A percentile compares a stretch with the other conserved stretches of the same genome.
Evolutionary conservation across 2,113 vertebrate species (phyloP).

Genomic region (Otolemur garnettii): DNA sequence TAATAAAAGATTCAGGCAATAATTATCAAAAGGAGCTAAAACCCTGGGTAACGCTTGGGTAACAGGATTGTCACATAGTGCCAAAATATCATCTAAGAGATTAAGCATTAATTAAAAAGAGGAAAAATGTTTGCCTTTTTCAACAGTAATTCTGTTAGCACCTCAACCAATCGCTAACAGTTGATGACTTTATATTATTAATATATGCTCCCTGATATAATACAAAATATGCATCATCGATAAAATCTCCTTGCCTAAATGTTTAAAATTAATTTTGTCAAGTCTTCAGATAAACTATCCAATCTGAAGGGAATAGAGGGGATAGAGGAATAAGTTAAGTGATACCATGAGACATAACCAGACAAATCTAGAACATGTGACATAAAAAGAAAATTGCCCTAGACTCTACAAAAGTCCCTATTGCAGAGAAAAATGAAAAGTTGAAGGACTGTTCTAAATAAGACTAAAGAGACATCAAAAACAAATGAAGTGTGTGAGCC

Average conservation of each 20-base stretch:
- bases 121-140: not conserved
- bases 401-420: not conserved
- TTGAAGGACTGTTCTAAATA: not conserved
- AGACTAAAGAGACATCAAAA: slow-evolving; percentile 2
- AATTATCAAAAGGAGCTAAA: slow-evolving; percentile 10
- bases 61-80: not conserved
- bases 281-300: not conserved
- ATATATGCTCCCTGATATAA: not conserved
- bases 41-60: not conserved
- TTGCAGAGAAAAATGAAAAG: not conserved
- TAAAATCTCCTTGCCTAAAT: not conserved
- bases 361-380: slow-evolving; percentile 5
- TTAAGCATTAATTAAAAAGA: not conserved
- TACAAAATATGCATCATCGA: not conserved
- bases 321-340: not conserved
- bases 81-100: not conserved
- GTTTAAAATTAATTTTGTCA: not conserved
- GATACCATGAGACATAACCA: not conserved
- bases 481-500: not conserved
- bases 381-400: slow-evolving; percentile 7
- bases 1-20: not conserved
- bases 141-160: not conserved
- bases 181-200: not conserved
- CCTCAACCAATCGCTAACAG: not conserved
- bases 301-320: not conserved